phyloP scores from a whole-genome alignment of 2,113 vertebrate species.

The Pogonocichla stellata region DNA sequence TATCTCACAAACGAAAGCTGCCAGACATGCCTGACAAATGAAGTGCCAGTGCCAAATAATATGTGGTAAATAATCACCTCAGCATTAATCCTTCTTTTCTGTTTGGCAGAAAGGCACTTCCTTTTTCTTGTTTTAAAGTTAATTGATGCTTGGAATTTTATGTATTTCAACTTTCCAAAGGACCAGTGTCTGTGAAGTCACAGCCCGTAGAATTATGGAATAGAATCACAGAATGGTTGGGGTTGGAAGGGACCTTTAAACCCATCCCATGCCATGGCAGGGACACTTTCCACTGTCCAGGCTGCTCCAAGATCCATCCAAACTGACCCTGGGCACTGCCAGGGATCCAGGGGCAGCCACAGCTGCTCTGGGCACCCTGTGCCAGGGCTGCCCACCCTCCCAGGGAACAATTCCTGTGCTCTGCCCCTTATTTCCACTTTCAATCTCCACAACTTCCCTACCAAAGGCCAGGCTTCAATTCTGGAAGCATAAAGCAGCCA shows the following conservation, averaged over 20 bases:
- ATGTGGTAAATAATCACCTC: neutral
- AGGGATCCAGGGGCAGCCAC: neutral
- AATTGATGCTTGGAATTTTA: neutral
- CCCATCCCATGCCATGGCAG: neutral
- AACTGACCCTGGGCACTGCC: rapidly evolving
- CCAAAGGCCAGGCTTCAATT: neutral
- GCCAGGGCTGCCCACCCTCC: neutral
- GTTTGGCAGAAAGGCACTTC: neutral
- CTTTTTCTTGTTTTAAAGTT: neutral
- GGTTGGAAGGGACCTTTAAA: neutral
- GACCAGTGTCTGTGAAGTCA: neutral
- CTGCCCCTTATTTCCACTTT: neutral
- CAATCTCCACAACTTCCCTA: neutral
- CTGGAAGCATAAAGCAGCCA: neutral
- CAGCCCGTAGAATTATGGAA: neutral
- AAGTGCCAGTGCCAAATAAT: neutral
- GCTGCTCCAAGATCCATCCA: neutral
- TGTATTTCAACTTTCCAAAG: neutral
- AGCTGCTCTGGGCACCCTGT: neutral
- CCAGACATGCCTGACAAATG: neutral
- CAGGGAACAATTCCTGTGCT: neutral
- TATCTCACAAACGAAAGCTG: neutral
- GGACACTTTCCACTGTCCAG: neutral
- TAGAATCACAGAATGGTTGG: neutral
- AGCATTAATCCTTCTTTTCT: neutral